Evolutionary conservation across 2,888 invertebrate species (phyloP).

Genomic region (Drosophila nr. perissopoda): DNA sequence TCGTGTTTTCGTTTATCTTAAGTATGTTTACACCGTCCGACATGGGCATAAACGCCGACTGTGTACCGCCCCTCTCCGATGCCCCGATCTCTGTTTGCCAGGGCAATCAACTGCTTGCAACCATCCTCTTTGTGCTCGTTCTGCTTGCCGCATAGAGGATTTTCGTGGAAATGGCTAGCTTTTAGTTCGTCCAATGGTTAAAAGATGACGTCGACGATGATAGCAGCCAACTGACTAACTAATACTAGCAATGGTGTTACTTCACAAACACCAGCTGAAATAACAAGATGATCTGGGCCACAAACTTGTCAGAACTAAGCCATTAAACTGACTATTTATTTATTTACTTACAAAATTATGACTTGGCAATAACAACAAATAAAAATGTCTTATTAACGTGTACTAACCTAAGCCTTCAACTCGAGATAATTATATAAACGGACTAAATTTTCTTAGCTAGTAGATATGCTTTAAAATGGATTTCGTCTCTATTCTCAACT

Average conservation of each 20-base stretch:
- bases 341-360: neutral
- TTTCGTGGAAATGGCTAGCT: constrained; percentile 69
- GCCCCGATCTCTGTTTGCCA: constrained; percentile 45
- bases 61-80: constrained; percentile 22
- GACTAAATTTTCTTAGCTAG: neutral
- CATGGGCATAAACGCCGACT: constrained; percentile 51
- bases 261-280: constrained; percentile 55
- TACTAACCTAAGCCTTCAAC: neutral
- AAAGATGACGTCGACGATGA: constrained; percentile 22
- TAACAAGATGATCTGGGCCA: constrained; percentile 11
- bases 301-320: constrained; percentile 1
- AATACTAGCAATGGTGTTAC: constrained; percentile 61
- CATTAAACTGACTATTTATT: neutral
- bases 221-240: constrained; percentile 22
- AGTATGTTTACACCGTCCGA: constrained; percentile 71
- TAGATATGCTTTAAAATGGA: neutral
- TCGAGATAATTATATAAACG: neutral
- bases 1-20: constrained; percentile 73
- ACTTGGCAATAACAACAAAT: neutral
- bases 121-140: constrained; percentile 38
- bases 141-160: constrained; percentile 44
- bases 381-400: neutral
- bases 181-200: constrained; percentile 49
- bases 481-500: neutral
- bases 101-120: constrained; percentile 63